Base-by-base conservation (phyloP, 2,113 vertebrate genomes). In the Ctenodactylus gundi region DNA sequence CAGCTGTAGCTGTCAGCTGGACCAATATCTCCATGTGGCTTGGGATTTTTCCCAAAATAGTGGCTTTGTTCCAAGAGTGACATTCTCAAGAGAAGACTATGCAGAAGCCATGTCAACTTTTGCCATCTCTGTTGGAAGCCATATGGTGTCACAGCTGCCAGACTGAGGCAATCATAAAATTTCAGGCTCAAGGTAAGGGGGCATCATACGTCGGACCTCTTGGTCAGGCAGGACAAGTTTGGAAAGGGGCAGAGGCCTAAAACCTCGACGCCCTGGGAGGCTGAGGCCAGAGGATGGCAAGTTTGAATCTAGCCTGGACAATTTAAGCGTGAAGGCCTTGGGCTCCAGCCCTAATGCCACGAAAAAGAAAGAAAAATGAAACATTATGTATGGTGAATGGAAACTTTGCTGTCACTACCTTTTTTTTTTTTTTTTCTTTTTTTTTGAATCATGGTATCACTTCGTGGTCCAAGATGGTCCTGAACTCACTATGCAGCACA, bases 121-220 rank as follows among this genome's bases (percentile, higher is more conserved):
- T 60, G 72, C 3, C 39, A 20, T 88, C 62, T 73, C 57, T 94
- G 86, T 77, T 84, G 51, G 75, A 93, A 93, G 20, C 80, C n/a
- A 29, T 39, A 88, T 78, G 49, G 18, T 3, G 2, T 94, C 49
- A 72, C 51, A 67, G 57, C 41, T 55, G 34, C 29, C 31, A 36
- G 67, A 86, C 2, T 72, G 77, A 92, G 65, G 70, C 46, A 51
- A 23, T 90, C 67, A 51, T 41, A 60, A 70, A 88, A 85, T 11
- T 70, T 83, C 57, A 68, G 44, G 44, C 90, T 85, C 78, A 86
- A 70, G 67, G 44, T 88, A 85, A 91, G 21, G 62, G 53, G 53
- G 49, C 34, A 55, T 9, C 34, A 55, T 9, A 75, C 31, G 41
- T 3, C 75, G 9, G 82, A 36, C 39, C 21, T 55, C n/a, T 29